These are phyloP conservation scores for Gallinago media DNA, from an alignment of 2,113 vertebrate species.

Conservation along the genomic window DNA sequence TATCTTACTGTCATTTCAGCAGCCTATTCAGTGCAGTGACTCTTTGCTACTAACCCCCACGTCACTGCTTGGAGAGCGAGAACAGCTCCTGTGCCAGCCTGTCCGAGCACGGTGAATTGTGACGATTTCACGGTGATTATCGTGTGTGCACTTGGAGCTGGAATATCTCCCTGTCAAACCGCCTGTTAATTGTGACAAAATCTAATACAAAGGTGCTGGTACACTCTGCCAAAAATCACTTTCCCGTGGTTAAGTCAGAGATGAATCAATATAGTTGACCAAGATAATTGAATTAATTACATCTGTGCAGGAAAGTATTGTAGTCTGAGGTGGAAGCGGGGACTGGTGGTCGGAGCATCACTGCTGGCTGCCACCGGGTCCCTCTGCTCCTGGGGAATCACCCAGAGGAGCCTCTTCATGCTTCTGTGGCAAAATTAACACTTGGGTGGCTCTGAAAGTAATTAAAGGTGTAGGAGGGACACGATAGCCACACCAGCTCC, in stretches of 20 bases:
- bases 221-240: neutral
- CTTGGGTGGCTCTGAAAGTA: neutral
- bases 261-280: neutral
- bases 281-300: neutral
- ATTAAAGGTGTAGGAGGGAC: neutral
- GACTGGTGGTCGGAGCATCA: fast-evolving
- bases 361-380: neutral
- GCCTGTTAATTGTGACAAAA: neutral
- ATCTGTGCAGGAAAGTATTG: neutral
- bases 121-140: neutral
- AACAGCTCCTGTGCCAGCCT: neutral
- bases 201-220: neutral
- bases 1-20: neutral
- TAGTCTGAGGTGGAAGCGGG: neutral
- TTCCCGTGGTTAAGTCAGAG: neutral
- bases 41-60: neutral
- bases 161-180: neutral
- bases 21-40: neutral
- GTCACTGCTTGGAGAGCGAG: neutral
- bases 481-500: neutral
- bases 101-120: neutral
- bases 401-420: neutral
- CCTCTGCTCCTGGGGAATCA: neutral
- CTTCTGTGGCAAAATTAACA: neutral
- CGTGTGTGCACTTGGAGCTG: neutral